These are phyloP conservation scores for Acleris sparsana DNA, from an alignment of 2,888 invertebrate species.

Conservation along the genomic window DNA sequence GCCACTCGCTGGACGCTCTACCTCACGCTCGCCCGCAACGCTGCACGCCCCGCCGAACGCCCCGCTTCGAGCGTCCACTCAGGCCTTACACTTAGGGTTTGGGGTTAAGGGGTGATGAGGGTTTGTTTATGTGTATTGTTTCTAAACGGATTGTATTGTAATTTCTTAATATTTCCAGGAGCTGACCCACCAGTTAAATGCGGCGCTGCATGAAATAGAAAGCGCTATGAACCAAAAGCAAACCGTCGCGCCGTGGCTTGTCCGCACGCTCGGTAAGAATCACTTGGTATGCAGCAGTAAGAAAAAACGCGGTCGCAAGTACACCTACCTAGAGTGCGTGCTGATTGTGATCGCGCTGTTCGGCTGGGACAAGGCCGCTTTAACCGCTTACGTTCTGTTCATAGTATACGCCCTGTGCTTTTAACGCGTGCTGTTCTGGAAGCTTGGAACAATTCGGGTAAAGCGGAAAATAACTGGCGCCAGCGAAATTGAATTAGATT, in stretches of 20 bases:
- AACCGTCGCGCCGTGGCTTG: conserved; percentile 95
- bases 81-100: no score
- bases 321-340: conserved; percentile 25
- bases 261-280: conserved; percentile 90
- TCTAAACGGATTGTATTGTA: conserved; percentile 24
- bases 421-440: neutral
- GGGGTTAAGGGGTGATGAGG: no score
- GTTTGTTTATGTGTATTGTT: neutral
- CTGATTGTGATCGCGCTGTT: conserved; percentile 33
- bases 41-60: no score
- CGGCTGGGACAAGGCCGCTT: conserved; percentile 31
- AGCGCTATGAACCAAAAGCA: conserved; percentile 73
- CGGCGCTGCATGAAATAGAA: conserved; percentile 88
- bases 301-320: neutral
- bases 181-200: conserved; percentile 94
- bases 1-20: no score
- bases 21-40: no score
- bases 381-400: conserved; percentile 30
- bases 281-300: conserved; percentile 3
- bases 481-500: no score
- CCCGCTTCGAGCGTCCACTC: no score
- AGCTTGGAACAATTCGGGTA: neutral
- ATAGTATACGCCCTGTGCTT: conserved; percentile 21
- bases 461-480: no score
- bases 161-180: conserved; percentile 82